Percentiles rank a stretch among this genome's conserved stretches.
Evolutionary conservation across 2,888 invertebrate genomes (phyloP).

Genomic region (Himalopsyche anomala): DNA sequence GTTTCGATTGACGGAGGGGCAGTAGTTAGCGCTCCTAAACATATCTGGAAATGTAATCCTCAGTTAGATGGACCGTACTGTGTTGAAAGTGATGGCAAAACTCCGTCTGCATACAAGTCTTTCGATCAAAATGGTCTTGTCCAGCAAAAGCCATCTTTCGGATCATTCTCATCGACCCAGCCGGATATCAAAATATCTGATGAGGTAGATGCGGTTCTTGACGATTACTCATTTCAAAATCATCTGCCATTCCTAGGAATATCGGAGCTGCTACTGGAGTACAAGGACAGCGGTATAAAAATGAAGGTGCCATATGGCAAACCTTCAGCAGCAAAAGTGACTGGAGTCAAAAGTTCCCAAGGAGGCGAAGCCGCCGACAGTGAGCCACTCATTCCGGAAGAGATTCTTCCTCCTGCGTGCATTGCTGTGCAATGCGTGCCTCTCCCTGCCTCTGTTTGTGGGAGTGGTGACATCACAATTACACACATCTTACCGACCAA

Average conservation of each 20-base stretch:
- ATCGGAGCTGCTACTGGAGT: conserved; percentile 63
- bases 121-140: not conserved
- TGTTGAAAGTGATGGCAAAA: conserved; percentile 69
- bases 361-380: conserved; percentile 76
- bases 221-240: conserved; percentile 50
- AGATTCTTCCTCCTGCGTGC: conserved; percentile 71
- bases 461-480: conserved; percentile 76
- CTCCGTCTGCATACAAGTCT: conserved; percentile 68
- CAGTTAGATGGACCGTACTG: conserved; percentile 69
- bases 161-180: not conserved
- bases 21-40: not conserved
- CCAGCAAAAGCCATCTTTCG: not conserved
- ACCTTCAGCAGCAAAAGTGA: conserved; percentile 59
- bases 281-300: conserved; percentile 64
- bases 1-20: conserved; percentile 66
- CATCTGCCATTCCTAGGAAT: conserved; percentile 58
- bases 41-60: conserved; percentile 16
- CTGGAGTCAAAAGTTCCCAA: conserved; percentile 70
- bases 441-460: conserved; percentile 75
- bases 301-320: conserved; percentile 65
- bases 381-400: conserved; percentile 73
- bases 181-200: conserved; percentile 59
- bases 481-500: conserved; percentile 82
- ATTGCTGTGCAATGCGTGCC: conserved; percentile 78
- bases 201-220: conserved; percentile 58